Conservation (phyloP, 2,113 vertebrate species). For the Fregata magnificens region DNA sequence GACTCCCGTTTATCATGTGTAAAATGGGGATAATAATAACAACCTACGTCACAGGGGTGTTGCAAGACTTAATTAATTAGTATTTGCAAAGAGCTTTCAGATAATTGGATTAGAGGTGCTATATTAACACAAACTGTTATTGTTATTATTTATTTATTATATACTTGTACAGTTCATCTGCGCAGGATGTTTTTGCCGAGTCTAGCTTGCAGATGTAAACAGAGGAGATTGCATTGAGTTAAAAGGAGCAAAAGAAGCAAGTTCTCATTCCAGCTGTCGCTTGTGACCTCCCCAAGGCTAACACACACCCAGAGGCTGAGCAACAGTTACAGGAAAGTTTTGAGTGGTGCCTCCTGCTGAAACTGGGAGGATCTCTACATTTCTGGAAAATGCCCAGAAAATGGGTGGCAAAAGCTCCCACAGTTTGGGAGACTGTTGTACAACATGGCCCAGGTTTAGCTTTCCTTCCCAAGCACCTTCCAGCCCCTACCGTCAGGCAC, state of each 20-base stretch:
- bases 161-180: slow-evolving; percentile 17
- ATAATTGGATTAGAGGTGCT: slow-evolving; percentile 69
- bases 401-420: neutral
- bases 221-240: neutral
- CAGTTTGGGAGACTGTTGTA: neutral
- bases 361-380: fast-evolving
- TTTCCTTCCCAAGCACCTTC: neutral
- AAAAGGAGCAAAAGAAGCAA: neutral
- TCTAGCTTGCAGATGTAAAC: neutral
- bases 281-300: neutral
- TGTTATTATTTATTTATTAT: slow-evolving; percentile 70
- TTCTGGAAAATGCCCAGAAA: neutral
- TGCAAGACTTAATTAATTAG: slow-evolving; percentile 63
- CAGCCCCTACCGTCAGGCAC: fast-evolving
- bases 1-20: slow-evolving; percentile 17
- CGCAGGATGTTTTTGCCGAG: slow-evolving; percentile 32
- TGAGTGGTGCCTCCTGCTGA: neutral
- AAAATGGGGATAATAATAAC: slow-evolving; percentile 54
- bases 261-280: neutral
- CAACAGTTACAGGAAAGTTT: neutral
- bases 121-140: slow-evolving; percentile 60
- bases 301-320: neutral
- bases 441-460: neutral
- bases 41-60: slow-evolving; percentile 59
- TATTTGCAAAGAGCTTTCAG: slow-evolving; percentile 64